Percentiles rank a stretch among this genome's conserved stretches.
phyloP scores from a whole-genome alignment of 2,888 invertebrate species.

The Eupithecia subumbrata region DNA sequence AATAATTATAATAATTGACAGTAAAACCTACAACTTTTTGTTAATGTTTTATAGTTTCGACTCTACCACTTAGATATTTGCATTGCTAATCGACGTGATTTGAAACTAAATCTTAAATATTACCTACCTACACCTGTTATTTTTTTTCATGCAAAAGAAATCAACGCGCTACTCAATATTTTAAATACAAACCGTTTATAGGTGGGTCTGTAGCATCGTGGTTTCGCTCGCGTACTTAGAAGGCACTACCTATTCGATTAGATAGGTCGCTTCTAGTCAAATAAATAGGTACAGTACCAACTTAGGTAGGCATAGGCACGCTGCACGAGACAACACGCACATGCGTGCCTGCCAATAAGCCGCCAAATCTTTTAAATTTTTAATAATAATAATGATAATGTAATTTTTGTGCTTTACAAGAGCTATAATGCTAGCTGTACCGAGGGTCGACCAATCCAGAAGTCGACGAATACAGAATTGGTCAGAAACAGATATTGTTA shows the following conservation, averaged over 20 bases:
- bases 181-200: neutral
- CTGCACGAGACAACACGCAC: neutral
- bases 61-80: neutral
- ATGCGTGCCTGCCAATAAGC: neutral
- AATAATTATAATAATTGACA: neutral
- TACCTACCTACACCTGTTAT: neutral
- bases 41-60: neutral
- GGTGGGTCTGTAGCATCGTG: neutral
- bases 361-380: too few relatives aligned
- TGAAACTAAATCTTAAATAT: neutral
- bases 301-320: too few relatives aligned
- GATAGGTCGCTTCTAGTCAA: neutral
- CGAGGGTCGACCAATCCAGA: too few relatives aligned
- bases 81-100: neutral
- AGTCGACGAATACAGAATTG: too few relatives aligned
- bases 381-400: too few relatives aligned
- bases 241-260: neutral
- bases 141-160: constrained; percentile 5
- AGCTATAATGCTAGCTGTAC: too few relatives aligned
- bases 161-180: constrained; percentile 1
- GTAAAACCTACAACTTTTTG: constrained; percentile 1
- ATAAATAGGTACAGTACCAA: too few relatives aligned
- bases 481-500: too few relatives aligned
- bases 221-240: neutral
- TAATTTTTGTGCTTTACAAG: too few relatives aligned